A percentile compares a stretch with the other conserved stretches of the same genome.
These are phyloP conservation scores for Amphiura filiformis DNA, from an alignment of 35 echinoderm and acorn worm genomes.

Conservation along the genomic window DNA sequence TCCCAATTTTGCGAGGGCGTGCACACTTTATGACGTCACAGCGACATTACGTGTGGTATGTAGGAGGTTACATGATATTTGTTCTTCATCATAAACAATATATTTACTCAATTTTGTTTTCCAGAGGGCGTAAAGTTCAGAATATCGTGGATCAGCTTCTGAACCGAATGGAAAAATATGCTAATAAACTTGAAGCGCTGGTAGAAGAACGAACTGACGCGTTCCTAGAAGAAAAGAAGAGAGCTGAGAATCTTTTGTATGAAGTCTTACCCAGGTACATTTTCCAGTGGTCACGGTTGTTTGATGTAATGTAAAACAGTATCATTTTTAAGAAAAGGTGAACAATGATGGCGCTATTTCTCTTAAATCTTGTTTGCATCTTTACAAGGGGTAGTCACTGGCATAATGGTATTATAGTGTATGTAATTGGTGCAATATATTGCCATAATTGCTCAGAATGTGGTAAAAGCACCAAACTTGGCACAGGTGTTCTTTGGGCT, in stretches of 20 bases:
- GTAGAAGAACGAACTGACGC: conserved; percentile 16
- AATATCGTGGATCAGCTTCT: background rate
- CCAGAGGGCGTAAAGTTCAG: background rate
- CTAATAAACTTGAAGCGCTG: conserved; percentile 23
- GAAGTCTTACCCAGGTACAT: background rate
- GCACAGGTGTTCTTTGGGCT: no score
- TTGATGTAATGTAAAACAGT: background rate
- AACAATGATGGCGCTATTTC: no score
- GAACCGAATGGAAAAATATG: conserved; percentile 8
- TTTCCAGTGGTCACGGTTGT: background rate
- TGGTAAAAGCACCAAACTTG: no score
- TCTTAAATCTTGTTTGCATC: no score
- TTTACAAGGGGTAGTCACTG: no score
- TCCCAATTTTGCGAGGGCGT: background rate
- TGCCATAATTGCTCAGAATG: no score
- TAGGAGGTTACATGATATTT: background rate
- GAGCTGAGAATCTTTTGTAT: conserved; percentile 5
- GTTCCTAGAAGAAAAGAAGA: background rate
- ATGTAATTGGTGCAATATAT: no score
- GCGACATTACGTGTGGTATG: background rate
- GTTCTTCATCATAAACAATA: background rate
- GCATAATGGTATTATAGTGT: no score
- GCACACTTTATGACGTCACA: background rate
- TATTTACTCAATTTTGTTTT: background rate
- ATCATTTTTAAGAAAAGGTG: no score